phyloP scores from a whole-genome alignment of 2,113 vertebrate genomes.

The Upupa epops region DNA sequence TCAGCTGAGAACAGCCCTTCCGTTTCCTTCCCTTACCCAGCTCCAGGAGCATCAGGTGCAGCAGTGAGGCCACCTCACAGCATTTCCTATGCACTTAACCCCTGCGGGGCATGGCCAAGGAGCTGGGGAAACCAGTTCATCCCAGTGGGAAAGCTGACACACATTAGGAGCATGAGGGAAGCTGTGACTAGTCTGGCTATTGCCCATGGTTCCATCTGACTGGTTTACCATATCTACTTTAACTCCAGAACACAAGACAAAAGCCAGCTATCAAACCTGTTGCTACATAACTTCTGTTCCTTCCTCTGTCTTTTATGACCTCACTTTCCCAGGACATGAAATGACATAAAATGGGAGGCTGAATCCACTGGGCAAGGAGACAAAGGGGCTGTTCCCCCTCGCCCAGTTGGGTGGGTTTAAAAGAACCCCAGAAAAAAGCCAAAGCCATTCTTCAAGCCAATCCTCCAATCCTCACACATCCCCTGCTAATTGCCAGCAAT shows the following conservation, averaged over 20 bases:
- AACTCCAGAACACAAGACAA: neutral
- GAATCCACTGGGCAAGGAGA: neutral
- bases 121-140: neutral
- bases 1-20: conserved; percentile 58
- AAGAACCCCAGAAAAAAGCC: neutral
- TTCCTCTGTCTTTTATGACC: neutral
- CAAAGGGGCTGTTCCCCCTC: neutral
- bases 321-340: neutral
- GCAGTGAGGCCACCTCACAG: neutral
- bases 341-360: neutral
- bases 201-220: fast-evolving
- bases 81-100: conserved; percentile 44
- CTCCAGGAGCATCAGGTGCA: conserved; percentile 59
- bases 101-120: neutral
- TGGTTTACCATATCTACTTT: neutral
- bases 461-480: neutral
- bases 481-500: conserved; percentile 12
- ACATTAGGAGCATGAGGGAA: neutral
- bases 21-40: conserved; percentile 53
- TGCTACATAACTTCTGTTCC: neutral
- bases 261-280: neutral
- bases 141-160: neutral
- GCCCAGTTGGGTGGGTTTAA: neutral
- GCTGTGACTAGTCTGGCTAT: neutral
- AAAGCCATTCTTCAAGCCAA: neutral